Base-by-base conservation (phyloP, 1,140 invertebrate genomes). In the Bombus fervidus region DNA sequence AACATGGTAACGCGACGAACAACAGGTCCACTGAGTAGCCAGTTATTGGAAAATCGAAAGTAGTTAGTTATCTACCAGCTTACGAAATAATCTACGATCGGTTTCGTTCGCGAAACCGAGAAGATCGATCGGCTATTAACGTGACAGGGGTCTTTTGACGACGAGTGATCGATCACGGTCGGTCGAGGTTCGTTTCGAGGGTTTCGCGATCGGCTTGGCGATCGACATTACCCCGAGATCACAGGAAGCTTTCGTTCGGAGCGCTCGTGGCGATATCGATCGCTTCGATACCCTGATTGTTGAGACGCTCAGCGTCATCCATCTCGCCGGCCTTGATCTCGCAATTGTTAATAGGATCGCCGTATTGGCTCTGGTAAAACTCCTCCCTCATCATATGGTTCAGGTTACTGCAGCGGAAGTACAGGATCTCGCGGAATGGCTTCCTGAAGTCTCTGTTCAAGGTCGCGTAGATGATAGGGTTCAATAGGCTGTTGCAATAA, bases 381-480 rank as follows among this genome's bases (percentile, higher is more conserved):
- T 98, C 98, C 91, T 98, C 98, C 9, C 98, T 95, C 97, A 99
- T 98, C 96, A 98, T 98, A 89, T 97, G 97, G 93, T 98, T 98
- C 69, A 99, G 95, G 78, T 98, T 98, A 64, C 97, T 97, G 94
- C 98, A 99, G 37, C 98, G 96, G 93, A 98, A 98, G 94, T 97
- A 98, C 0, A 99, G 96, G 69, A 99, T 98, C 92, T 98, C 98
- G 92, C 98, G 97, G 95, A 99, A 99, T 13, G 98, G 98, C 91
- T 98, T 97, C 78, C 98, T 97, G 93, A 99, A 99, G 93, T 99
- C 98, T 66, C 97, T 96, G 91, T 99, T 99, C 41, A 99, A 95
- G 9, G 98, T 98, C 0, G 98, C 98, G 94, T 99, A 99, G 72
- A 99, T 99, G 81, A 99, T 97, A 0, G 98, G 99, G 93, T 99